These are phyloP conservation scores for Porites lobata DNA, from an alignment of 92 coral and sea anemone species.

Conservation along the genomic window DNA sequence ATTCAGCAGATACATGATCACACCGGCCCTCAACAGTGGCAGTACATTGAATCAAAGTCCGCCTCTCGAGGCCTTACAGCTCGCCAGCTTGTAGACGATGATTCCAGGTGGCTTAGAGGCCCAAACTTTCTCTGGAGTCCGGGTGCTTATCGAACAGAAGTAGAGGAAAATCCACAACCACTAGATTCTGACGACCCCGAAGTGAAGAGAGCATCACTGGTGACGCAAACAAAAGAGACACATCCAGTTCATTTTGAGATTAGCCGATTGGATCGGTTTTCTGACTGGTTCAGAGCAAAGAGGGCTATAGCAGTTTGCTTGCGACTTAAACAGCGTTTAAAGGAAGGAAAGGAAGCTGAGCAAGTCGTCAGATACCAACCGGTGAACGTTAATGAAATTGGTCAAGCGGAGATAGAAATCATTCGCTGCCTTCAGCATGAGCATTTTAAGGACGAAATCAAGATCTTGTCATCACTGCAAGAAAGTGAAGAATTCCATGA, in stretches of 20 bases:
- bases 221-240: too few relatives aligned
- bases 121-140: conserved; percentile 9
- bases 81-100: conserved; percentile 5
- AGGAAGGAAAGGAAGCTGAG: too few relatives aligned
- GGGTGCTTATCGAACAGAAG: neutral
- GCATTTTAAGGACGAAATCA: conserved; percentile 26
- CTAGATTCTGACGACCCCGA: conserved; percentile 52
- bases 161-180: neutral
- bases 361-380: too few relatives aligned
- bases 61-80: conserved; percentile 49
- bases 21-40: conserved; percentile 15
- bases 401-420: conserved; percentile 32
- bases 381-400: conserved; percentile 31
- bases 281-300: too few relatives aligned
- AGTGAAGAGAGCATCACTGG: conserved; percentile 2
- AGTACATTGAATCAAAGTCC: conserved; percentile 19
- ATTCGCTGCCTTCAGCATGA: conserved; percentile 34
- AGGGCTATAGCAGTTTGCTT: too few relatives aligned
- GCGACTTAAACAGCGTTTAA: too few relatives aligned
- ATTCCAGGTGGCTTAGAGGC: neutral
- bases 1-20: conserved; percentile 15
- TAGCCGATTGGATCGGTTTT: too few relatives aligned
- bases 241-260: too few relatives aligned
- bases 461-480: neutral
- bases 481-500: conserved; percentile 20